phyloP scores from a whole-genome alignment of 1,140 invertebrate species.

The Monochamus saltuarius region DNA sequence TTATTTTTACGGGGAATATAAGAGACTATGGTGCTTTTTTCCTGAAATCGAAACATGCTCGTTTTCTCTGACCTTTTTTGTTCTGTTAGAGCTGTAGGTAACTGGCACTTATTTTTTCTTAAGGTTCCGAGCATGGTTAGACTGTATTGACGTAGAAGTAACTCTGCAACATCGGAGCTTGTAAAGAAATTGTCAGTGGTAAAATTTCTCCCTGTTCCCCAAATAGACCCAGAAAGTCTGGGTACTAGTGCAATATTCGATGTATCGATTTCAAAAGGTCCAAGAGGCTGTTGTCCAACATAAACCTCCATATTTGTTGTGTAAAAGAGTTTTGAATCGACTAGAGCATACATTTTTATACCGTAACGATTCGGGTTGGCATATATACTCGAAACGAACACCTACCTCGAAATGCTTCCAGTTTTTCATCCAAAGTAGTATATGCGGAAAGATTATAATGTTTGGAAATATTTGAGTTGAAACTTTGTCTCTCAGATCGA shows the following conservation, averaged over 20 bases:
- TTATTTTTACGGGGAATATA: conserved; percentile 26
- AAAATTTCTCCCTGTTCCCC: background rate
- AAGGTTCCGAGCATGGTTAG: conserved; percentile 48
- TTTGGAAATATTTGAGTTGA: conserved; percentile 46
- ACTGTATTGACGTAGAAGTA: conserved; percentile 32
- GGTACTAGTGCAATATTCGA: too few species aligned
- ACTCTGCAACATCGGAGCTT: background rate
- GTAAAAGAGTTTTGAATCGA: conserved; percentile 35
- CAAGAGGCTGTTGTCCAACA: too few species aligned
- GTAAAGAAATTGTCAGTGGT: conserved; percentile 1
- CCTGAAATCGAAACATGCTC: conserved; percentile 11
- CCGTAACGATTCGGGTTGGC: conserved; percentile 53
- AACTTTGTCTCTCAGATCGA: conserved; percentile 19
- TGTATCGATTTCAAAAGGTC: too few species aligned
- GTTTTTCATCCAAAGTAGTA: conserved; percentile 52
- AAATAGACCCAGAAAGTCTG: too few species aligned
- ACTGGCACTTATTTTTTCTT: conserved; percentile 46
- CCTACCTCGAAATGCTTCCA: conserved; percentile 49
- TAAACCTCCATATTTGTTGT: too few species aligned
- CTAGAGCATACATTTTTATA: conserved; percentile 47
- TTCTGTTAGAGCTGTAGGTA: conserved; percentile 10
- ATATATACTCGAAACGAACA: conserved; percentile 53
- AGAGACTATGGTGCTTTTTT: conserved; percentile 10
- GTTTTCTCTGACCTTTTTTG: background rate
- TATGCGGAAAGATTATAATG: conserved; percentile 38